A percentile compares a stretch with the other conserved stretches of the same genome.
Evolutionary conservation across 2,113 vertebrate genomes (phyloP).

Genomic region (Mixornis gularis): DNA sequence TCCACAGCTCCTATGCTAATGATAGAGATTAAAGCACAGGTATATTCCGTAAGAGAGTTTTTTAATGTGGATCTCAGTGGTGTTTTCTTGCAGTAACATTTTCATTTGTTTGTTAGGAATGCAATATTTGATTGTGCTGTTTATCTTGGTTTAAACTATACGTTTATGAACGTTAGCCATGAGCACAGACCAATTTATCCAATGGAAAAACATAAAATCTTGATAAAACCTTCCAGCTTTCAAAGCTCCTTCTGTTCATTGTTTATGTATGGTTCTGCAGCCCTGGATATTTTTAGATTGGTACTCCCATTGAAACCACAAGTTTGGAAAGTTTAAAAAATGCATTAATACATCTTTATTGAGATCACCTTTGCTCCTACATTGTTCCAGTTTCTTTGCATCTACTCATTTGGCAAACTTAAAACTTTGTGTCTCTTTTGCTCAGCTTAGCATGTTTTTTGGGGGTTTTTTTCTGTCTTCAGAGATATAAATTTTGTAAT

Average conservation of each 20-base stretch:
- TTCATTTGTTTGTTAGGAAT: not conserved
- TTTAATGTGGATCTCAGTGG: not conserved
- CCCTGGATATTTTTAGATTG: slow-evolving; percentile 31
- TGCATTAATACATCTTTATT: not conserved
- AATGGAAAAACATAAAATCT: not conserved
- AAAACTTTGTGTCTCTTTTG: not conserved
- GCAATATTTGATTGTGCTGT: not conserved
- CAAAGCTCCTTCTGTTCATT: slow-evolving; percentile 19
- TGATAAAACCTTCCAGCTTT: slow-evolving; percentile 30
- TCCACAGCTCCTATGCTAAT: not conserved
- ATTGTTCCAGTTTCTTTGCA: not conserved
- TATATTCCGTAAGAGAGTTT: not conserved
- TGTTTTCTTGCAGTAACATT: not conserved
- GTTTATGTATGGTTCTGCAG: slow-evolving; percentile 8
- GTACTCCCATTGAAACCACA: slow-evolving; percentile 16
- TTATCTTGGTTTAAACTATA: not conserved
- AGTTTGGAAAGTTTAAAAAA: slow-evolving; percentile 24
- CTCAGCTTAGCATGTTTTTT: not conserved
- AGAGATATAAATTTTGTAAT: not conserved
- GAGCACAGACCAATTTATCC: not conserved
- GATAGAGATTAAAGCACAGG: not conserved
- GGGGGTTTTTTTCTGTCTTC: not conserved
- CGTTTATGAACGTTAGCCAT: not conserved
- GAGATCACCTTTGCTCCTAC: not conserved
- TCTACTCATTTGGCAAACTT: not conserved